A percentile compares a stretch with the other conserved stretches of the same genome.
Evolutionary conservation across 2,797 vertebrate species (phyloP).

Genomic region (Rostrhamus sociabilis): DNA sequence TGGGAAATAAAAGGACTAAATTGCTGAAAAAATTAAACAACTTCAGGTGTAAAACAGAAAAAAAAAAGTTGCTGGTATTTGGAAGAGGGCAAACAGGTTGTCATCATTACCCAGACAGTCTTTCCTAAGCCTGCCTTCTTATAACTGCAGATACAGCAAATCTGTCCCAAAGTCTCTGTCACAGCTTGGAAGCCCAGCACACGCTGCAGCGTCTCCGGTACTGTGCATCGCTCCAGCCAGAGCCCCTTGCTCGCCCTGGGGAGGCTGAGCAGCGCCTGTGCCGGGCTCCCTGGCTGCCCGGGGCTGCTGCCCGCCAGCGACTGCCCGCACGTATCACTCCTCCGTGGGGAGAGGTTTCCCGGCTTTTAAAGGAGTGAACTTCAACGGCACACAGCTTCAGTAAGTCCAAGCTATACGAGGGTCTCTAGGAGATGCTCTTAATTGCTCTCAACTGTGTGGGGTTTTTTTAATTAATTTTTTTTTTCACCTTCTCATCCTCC

Average conservation of each 20-base stretch:
- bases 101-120: not conserved
- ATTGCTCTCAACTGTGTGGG: not conserved
- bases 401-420: not conserved
- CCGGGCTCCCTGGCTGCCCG: not conserved
- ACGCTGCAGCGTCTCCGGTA: fast-evolving
- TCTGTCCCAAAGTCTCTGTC: not conserved
- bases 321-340: fast-evolving
- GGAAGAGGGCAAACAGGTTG: not conserved
- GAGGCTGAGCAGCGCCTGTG: not conserved
- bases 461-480: not conserved
- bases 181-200: not conserved
- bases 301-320: not conserved
- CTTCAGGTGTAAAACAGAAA: not conserved
- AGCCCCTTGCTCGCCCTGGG: not conserved
- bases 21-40: not conserved
- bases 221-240: not conserved
- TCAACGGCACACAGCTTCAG: not conserved
- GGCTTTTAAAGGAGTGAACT: not conserved
- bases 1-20: not conserved
- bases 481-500: not conserved
- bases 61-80: not conserved
- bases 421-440: not conserved
- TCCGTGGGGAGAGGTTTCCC: not conserved
- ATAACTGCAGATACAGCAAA: not conserved
- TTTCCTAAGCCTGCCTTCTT: not conserved